Evolutionary conservation across 2,113 vertebrate species (phyloP), one percentile per base, ranked within the genome.

Genomic region (Ardeotis arabs): DNA sequence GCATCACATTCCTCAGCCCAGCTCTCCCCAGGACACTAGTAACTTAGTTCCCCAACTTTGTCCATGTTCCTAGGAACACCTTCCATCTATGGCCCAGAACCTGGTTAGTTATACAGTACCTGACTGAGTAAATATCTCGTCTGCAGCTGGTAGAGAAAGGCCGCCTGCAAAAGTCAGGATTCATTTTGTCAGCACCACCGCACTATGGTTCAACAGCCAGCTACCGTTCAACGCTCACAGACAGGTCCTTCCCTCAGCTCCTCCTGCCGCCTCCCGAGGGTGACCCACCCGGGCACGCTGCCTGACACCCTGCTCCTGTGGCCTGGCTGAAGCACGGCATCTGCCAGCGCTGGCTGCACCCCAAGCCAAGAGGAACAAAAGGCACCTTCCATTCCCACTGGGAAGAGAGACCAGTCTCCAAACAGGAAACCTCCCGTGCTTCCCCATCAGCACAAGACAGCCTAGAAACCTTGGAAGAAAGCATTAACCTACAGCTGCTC

Each of bases 121-220:
- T 99, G 99, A 69, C 98, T 99, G 96, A 99, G 98, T 21, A 99
- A 98, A 86, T 99, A 99, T 77, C 98, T 89, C 8, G 98, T 98
- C 97, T 99, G 99, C 59, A 99, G 93, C 73, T 98, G 98, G 95
- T 99, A 98, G 77, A 99, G 95, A 85, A 99, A 99, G 15, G 98
- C 97, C 6, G 98, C 99, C 99, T 99, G 67, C 9, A 95, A 97
- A 84, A 90, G 53, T 10, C 49, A 58, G 66, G 63, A 85, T 93
- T 85, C 16, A 84, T 66, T 44, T 76, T 53, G 33, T 94, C 67
- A 92, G 73, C 29, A 24, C 24, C 7, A 4, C 53, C 13, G 2
- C 33, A 6, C 63, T 2, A 13, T 10, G 78, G 39, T 20, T 72
- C 72, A 37, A 28, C 31, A 84, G 50, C 45, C 63, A 80, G 73